Evolutionary conservation across 1,140 invertebrate species (phyloP), one percentile per base, ranked within the genome.

Genomic region (Cotesia glomerata): DNA sequence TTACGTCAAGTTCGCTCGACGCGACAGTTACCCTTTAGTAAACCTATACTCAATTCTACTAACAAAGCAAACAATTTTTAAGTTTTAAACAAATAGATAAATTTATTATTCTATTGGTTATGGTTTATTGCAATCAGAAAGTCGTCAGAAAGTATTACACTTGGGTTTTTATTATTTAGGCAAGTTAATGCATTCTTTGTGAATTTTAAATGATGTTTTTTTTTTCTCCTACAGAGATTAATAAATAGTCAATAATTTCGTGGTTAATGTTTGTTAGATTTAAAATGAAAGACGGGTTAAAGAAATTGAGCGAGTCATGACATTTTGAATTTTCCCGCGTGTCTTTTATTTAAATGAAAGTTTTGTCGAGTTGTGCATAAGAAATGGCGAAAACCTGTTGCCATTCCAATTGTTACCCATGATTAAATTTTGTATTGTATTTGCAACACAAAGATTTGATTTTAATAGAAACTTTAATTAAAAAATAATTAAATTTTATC

Each of bases 1-100:
- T 58, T 72, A 26, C 76, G 77, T 76, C 79, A 82, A 54, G 63
- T 64, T 66, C 8, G 52, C 70, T 35, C 54, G 11, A 8, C 62
- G 51, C 35, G 45, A 65, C 35, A 66, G 45, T 71, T 71, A 35
- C 62, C 62, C 52, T 71, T 65, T 16, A 66, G 45, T 71, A 65
- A 34, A 32, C 35, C 52, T 71, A 58, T 36, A 68, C 4, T 52
- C 11, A 4, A 54, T 54, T 4, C 2, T 51, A 0, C 16, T 49
- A 51, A 8, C 32, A 8, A 16, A 26, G 26, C 35, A 16, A 8
- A 36, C 0, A 54, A 54, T 56, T 11, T 18, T 67, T 5, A 16
- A 18, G 1, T 51, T 51, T 51, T 51, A 18, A 11, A 32, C 26
- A 5, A 13, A 26, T 0, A 2, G 26, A 61, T 13, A 61, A 13